Evolutionary conservation across 2,113 vertebrate genomes (phyloP), one percentile per base, ranked within the genome.

Genomic region (Synodontis membranacea): DNA sequence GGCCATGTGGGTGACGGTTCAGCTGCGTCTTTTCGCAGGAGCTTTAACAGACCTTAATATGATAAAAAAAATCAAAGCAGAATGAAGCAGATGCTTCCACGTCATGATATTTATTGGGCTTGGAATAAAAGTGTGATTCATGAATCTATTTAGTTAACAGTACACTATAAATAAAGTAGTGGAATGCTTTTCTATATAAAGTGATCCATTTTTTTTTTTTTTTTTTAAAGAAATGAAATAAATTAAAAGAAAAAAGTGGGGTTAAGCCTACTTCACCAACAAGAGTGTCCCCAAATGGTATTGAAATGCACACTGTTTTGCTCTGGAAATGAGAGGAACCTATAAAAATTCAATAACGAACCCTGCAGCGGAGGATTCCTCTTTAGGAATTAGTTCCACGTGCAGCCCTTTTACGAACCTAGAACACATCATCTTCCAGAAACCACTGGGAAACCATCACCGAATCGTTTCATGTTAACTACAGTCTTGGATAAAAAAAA

Each of bases 21-120:
- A 91, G 86, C 89, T 89, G 89, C 79, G 84, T 86, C 70, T 85
- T 83, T 86, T 74, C 86, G 86, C 86, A 68, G n/a, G 72, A 56
- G 81, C 83, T 76, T 90, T 88, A 86, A 91, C 66, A 88, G 44
- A 52, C 87, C 34, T 50, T 80, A 52, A 44, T 76, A 17, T 82
- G 83, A 31, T 46, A 19, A 80, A 83, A 79, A 79, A 28, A 14
- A 44, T 50, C 42, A 50, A 48, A 48, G 7, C 48, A 46, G 23
- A 44, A 66, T 66, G 34, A 76, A 4, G 62, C 0, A 42, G 37
- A 28, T 62, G 31, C 9, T 37, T 64, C 19, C 19, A 17, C 0
- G 44, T 34, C 44, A 25, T 34, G 7, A 58, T 4, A 60, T 75
- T 25, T 5, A 39, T 31, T 37, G 34, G 21, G 46, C 28, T 37